Percentiles rank a stretch among this genome's conserved stretches.
phyloP scores from a whole-genome alignment of 1,140 invertebrate genomes.

The Papilio machaon region DNA sequence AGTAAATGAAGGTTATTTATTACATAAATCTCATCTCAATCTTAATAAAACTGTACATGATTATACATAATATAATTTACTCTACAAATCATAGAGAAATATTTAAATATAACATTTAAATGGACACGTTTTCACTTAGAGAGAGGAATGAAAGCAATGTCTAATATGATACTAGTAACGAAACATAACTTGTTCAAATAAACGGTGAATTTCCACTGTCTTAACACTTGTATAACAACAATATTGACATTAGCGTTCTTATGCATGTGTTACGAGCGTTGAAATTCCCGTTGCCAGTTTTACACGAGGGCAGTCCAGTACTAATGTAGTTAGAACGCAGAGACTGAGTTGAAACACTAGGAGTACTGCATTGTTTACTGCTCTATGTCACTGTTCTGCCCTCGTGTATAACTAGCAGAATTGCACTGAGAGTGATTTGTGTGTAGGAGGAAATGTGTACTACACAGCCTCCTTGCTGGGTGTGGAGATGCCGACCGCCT shows the following conservation, averaged over 20 bases:
- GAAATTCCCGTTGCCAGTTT: background rate
- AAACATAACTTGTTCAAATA: conserved; percentile 75
- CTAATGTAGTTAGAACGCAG: too few relatives aligned
- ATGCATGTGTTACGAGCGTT: background rate
- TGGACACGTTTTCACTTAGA: conserved; percentile 71
- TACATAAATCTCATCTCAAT: conserved; percentile 56
- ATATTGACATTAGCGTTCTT: background rate
- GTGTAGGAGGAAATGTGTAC: conserved; percentile 57
- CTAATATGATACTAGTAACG: conserved; percentile 65
- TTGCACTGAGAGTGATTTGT: conserved; percentile 74
- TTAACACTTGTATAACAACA: background rate
- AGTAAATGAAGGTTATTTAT: conserved; percentile 42
- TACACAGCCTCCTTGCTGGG: conserved; percentile 93
- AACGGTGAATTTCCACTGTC: conserved; percentile 44
- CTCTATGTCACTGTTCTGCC: background rate
- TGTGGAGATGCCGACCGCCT: conserved; percentile 94
- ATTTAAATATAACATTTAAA: conserved; percentile 64
- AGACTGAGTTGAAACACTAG: too few relatives aligned
- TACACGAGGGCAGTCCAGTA: background rate
- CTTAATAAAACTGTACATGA: conserved; percentile 78
- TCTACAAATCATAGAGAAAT: conserved; percentile 73
- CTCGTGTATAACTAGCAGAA: conserved; percentile 26
- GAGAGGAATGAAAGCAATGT: conserved; percentile 68
- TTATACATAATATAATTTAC: conserved; percentile 73
- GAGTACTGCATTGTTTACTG: background rate